phyloP scores from a whole-genome alignment of 2,113 vertebrate species.

The Salvator merianae region DNA sequence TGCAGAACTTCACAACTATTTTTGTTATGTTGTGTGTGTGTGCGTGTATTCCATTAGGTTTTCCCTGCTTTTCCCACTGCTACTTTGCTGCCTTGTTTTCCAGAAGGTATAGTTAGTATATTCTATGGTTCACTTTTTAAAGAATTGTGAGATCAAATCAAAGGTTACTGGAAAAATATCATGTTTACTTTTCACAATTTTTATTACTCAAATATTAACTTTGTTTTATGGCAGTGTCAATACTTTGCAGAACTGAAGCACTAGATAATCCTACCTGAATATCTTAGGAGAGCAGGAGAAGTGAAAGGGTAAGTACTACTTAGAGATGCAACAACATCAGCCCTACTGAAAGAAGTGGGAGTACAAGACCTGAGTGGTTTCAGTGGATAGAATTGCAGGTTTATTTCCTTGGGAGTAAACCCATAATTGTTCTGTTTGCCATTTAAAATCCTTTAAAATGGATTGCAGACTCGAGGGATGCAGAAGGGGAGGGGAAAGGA shows the following conservation, averaged over 20 bases:
- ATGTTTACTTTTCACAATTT: not conserved
- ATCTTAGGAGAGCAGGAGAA: no score
- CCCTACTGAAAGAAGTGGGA: not conserved
- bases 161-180: not conserved
- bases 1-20: no score
- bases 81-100: no score
- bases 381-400: not conserved
- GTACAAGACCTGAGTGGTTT: not conserved
- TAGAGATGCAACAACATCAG: no score
- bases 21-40: no score
- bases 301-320: not conserved
- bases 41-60: no score
- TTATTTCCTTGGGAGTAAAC: not conserved
- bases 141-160: not conserved
- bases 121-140: no score
- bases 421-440: not conserved
- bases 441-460: not conserved
- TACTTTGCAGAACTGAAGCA: not conserved
- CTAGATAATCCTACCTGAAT: not conserved
- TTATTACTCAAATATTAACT: not conserved
- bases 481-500: no score
- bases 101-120: no score
- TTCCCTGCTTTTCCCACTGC: no score
- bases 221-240: not conserved
- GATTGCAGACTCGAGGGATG: not conserved